A percentile compares a stretch with the other conserved stretches of the same genome.
These are phyloP conservation scores for Helostoma temminkii DNA, from an alignment of 2,797 vertebrate species.

Conservation along the genomic window DNA sequence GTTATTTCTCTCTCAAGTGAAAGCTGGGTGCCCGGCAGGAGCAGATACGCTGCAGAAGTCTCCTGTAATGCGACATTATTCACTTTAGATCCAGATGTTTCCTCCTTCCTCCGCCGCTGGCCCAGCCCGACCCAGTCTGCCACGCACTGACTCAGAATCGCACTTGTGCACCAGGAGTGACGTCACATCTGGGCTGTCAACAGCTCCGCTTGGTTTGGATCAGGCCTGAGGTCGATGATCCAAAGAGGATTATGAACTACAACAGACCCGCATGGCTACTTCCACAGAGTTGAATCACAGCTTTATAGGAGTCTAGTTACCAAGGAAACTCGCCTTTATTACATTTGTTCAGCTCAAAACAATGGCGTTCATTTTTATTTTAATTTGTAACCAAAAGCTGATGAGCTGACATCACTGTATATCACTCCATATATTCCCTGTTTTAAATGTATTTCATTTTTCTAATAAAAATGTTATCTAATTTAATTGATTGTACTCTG, in stretches of 20 bases:
- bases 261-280: not conserved
- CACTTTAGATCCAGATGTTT: conserved; percentile 57
- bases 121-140: conserved; percentile 67
- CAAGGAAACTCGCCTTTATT: not conserved
- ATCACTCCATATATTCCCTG: not conserved
- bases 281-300: not conserved
- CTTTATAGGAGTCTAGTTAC: not conserved
- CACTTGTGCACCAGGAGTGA: conserved; percentile 49
- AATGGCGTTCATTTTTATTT: not conserved
- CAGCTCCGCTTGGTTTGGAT: conserved; percentile 39
- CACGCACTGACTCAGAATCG: conserved; percentile 73
- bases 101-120: conserved; percentile 1
- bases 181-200: conserved; percentile 73
- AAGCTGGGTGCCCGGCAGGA: not conserved
- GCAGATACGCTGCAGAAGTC: not conserved
- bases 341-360: not conserved
- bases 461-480: no score
- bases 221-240: conserved; percentile 20
- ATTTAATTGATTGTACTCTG: no score
- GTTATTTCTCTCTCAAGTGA: conserved; percentile 13
- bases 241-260: conserved; percentile 13
- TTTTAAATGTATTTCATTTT: no score
- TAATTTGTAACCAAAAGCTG: no score
- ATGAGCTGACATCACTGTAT: not conserved
- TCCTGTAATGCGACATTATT: conserved; percentile 46